Conservation (phyloP, 2,797 vertebrate species). For the Tenualosa ilisha region DNA sequence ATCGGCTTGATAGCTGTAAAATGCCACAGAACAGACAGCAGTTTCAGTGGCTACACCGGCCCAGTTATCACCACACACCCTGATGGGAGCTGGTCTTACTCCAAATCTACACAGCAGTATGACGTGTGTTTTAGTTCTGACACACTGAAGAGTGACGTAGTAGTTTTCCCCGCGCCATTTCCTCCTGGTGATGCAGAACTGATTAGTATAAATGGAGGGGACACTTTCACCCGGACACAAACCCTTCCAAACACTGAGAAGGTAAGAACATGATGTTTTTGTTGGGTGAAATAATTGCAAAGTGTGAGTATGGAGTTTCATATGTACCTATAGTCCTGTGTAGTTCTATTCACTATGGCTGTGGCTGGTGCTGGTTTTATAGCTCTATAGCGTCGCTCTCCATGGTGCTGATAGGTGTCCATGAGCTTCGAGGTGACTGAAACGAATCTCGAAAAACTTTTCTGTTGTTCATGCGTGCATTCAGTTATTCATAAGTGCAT, state of each 20-base stretch:
- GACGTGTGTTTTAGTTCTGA: conserved; percentile 56
- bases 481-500: neutral
- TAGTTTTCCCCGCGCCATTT: conserved; percentile 49
- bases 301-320: neutral
- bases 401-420: neutral
- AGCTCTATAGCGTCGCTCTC: neutral
- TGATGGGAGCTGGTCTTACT: conserved; percentile 58
- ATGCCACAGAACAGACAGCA: conserved; percentile 48
- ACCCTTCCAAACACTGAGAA: conserved; percentile 55
- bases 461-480: neutral
- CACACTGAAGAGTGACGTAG: conserved; percentile 50
- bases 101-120: conserved; percentile 56
- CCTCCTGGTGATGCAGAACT: conserved; percentile 53
- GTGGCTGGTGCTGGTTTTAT: neutral
- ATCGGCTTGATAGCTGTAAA: conserved; percentile 51
- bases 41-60: conserved; percentile 49
- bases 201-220: conserved; percentile 60
- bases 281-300: neutral
- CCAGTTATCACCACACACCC: conserved; percentile 56
- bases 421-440: neutral
- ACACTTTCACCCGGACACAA: conserved; percentile 60
- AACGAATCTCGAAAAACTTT: neutral
- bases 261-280: conserved; percentile 52
- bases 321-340: neutral
- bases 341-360: neutral